Percentiles rank a stretch among this genome's conserved stretches.
These are phyloP conservation scores for Danio tinwini DNA, from an alignment of 2,797 vertebrate genomes.

Conservation along the genomic window DNA sequence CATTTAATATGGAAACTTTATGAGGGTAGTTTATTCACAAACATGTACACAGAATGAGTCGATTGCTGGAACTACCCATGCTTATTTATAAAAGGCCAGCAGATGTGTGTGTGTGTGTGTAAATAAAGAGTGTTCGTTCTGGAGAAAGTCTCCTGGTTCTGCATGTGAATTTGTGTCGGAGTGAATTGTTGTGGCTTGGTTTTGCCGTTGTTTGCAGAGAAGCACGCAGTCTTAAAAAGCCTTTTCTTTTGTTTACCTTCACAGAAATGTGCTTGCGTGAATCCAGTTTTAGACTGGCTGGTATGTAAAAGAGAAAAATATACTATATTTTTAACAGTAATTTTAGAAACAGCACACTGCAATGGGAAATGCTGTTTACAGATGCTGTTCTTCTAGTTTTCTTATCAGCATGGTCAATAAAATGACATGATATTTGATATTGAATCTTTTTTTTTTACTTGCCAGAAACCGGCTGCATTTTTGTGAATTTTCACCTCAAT, in stretches of 20 bases:
- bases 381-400: too few relatives aligned
- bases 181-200: background rate
- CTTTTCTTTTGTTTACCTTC: background rate
- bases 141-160: background rate
- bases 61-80: conserved; percentile 68
- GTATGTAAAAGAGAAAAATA: background rate
- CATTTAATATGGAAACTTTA: conserved; percentile 91
- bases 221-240: background rate
- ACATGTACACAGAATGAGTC: conserved; percentile 86
- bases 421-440: too few relatives aligned
- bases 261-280: background rate
- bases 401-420: too few relatives aligned
- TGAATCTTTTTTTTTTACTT: too few relatives aligned
- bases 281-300: background rate
- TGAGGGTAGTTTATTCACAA: conserved; percentile 85
- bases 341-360: background rate
- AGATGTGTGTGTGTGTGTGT: background rate
- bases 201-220: background rate
- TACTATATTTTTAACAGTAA: background rate
- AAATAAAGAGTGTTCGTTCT: background rate
- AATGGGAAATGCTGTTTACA: background rate
- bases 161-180: background rate
- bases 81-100: conserved; percentile 25
- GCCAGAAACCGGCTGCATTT: too few relatives aligned
- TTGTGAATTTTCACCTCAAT: too few relatives aligned